Conservation (phyloP, 2,113 vertebrate species). For the Orcinus orca region DNA sequence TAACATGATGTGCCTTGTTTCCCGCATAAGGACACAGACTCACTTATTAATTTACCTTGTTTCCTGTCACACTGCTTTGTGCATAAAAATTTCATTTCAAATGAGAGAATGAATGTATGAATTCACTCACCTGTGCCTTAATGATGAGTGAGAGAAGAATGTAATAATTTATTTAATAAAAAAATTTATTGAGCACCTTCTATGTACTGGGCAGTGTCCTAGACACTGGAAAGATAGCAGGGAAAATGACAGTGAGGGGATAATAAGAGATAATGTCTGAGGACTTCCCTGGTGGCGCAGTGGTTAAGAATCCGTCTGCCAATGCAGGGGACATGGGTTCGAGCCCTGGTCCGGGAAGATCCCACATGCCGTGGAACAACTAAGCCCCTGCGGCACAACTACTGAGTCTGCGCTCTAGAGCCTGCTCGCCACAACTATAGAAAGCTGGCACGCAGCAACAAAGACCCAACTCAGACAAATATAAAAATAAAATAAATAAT, state of each 20-base stretch:
- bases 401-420: no score
- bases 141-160: background rate
- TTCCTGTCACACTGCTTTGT: background rate
- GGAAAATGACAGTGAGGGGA: background rate
- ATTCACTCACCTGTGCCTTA: background rate
- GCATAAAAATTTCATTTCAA: slow-evolving; percentile 27
- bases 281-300: no score
- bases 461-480: no score
- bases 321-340: no score
- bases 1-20: background rate
- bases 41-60: background rate
- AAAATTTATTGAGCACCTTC: background rate
- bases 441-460: rapidly evolving
- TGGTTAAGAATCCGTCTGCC: no score
- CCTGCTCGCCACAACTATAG: no score
- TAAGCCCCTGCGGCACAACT: no score
- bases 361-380: no score
- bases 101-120: background rate
- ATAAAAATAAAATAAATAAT: no score
- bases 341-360: no score
- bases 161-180: background rate
- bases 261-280: background rate
- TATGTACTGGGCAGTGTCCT: background rate
- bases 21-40: background rate
- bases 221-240: background rate